Conservation (phyloP, 2,797 vertebrate genomes). For the Selene dorsalis region DNA sequence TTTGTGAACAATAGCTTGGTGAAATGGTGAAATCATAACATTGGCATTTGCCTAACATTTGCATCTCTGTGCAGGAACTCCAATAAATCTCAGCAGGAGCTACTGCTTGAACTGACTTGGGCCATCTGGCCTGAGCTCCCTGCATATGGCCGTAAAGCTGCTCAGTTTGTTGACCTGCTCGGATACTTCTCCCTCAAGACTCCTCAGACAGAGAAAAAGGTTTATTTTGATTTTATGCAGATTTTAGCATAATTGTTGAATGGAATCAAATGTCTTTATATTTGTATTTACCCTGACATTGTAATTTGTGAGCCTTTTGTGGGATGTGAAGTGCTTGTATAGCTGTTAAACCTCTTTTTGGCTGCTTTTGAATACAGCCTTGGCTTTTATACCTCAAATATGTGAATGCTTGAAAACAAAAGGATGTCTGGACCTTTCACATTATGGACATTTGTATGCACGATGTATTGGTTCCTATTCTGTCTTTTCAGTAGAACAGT, state of each 20-base stretch:
- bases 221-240: conserved; percentile 48
- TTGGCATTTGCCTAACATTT: not conserved
- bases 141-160: conserved; percentile 98
- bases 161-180: conserved; percentile 98
- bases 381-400: not conserved
- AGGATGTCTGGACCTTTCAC: too few relatives aligned
- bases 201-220: conserved; percentile 98
- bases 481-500: not conserved
- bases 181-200: conserved; percentile 99
- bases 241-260: too few relatives aligned
- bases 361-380: not conserved
- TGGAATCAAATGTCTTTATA: too few relatives aligned
- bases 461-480: not conserved
- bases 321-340: not conserved
- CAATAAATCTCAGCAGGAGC: conserved; percentile 95
- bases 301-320: not conserved
- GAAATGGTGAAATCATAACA: not conserved
- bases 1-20: not conserved
- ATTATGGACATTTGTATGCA: not conserved
- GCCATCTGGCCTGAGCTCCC: conserved; percentile 99
- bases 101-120: conserved; percentile 97
- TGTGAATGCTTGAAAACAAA: too few relatives aligned
- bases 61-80: conserved; percentile 88
- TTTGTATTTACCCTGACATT: not conserved
- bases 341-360: not conserved